phyloP scores from a whole-genome alignment of 2,113 vertebrate species.

The Cephalopterus ornatus region DNA sequence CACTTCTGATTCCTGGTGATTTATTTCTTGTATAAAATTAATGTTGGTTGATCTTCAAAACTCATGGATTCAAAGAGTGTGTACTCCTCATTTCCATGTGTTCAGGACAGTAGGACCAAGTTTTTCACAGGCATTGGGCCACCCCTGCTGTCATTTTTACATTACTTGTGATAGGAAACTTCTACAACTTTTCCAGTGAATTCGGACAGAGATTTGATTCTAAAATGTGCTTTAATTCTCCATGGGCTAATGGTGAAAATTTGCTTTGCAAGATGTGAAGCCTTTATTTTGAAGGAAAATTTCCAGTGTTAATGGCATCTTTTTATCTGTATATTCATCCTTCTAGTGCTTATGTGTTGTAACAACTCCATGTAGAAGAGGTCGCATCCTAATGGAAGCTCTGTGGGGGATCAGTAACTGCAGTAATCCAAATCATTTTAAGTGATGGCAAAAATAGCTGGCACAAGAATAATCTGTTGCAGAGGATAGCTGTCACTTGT shows the following conservation, averaged over 20 bases:
- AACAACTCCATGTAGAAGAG: background rate
- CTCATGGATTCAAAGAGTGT: background rate
- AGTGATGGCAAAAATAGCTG: background rate
- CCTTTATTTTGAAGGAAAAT: background rate
- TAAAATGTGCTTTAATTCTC: background rate
- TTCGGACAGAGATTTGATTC: background rate
- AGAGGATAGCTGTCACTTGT: accelerated
- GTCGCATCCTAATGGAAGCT: background rate
- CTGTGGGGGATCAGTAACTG: background rate
- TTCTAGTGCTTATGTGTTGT: background rate
- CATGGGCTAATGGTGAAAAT: background rate
- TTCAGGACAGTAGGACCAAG: background rate
- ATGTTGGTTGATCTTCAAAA: background rate
- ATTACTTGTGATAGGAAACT: background rate
- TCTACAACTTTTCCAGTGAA: background rate
- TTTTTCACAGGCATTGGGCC: background rate
- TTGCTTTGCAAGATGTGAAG: background rate
- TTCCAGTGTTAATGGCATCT: background rate
- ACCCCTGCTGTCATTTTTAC: background rate
- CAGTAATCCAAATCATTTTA: background rate
- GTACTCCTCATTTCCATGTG: accelerated
- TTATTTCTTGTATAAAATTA: background rate
- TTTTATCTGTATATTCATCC: background rate
- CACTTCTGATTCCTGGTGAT: background rate
- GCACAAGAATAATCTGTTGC: background rate